phyloP scores from a whole-genome alignment of 2,113 vertebrate species.

The Perccottus glenii region DNA sequence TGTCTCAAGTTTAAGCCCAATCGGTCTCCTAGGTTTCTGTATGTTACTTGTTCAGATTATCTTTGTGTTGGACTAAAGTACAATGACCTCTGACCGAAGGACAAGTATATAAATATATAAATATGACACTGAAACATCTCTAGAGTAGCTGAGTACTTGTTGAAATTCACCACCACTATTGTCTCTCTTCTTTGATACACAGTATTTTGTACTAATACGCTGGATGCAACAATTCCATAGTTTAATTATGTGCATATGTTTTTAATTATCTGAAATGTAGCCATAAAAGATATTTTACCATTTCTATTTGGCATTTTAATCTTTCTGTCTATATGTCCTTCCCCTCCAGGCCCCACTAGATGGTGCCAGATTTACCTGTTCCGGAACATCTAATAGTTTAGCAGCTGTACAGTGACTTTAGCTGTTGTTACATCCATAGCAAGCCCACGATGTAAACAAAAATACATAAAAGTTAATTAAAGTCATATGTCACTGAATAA shows the following conservation, averaged over 20 bases:
- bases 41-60: neutral
- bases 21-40: constrained; percentile 24
- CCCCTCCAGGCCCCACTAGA: constrained; percentile 72
- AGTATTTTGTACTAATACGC: no score
- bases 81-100: constrained; percentile 46
- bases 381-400: constrained; percentile 13
- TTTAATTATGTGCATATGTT: no score
- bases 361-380: constrained; percentile 77
- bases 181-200: neutral
- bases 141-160: no score
- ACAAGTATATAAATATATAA: constrained; percentile 65
- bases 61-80: constrained; percentile 36
- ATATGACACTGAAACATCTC: constrained; percentile 32
- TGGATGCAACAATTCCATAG: no score
- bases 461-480: no score
- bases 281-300: no score
- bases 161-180: constrained; percentile 2
- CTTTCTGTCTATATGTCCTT: neutral
- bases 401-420: constrained; percentile 6
- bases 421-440: no score
- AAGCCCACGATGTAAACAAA: no score
- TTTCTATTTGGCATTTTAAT: neutral
- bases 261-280: no score
- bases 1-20: constrained; percentile 11
- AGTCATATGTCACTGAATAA: no score